Conservation (phyloP, 2,888 invertebrate genomes). For the Ennomos erosarius region DNA sequence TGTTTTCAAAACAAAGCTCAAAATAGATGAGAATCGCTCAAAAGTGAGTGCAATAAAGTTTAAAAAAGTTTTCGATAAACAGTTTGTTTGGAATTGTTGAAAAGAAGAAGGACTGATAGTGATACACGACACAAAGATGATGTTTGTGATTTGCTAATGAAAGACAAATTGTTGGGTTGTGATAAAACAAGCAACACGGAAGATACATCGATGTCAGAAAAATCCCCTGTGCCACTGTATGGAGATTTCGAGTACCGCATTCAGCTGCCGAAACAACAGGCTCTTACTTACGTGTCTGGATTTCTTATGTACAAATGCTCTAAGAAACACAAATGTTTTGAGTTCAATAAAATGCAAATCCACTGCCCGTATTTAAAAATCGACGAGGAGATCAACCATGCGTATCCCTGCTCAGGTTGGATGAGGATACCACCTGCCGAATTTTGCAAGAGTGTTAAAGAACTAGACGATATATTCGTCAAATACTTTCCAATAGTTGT, state of each 20-base stretch:
- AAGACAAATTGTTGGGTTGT: neutral
- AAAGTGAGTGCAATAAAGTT: neutral
- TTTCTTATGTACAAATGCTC: slow-evolving; percentile 8
- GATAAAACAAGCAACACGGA: neutral
- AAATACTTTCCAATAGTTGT: neutral
- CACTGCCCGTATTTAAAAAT: neutral
- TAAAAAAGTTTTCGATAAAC: neutral
- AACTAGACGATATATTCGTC: slow-evolving; percentile 1
- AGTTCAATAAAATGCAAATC: neutral
- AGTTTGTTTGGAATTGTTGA: neutral
- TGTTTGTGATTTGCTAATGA: neutral
- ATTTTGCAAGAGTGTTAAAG: neutral
- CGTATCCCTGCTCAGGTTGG: neutral
- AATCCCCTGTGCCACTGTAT: neutral
- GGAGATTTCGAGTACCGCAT: slow-evolving; percentile 6
- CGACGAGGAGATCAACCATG: neutral
- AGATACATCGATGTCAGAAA: neutral
- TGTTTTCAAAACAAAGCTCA: neutral
- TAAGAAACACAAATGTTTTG: slow-evolving; percentile 4
- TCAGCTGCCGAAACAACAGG: slow-evolving; percentile 2
- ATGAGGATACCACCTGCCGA: neutral
- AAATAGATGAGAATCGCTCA: neutral
- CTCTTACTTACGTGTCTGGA: neutral
- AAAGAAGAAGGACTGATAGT: neutral
- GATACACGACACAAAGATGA: neutral